phyloP scores from a whole-genome alignment of 2,113 vertebrate genomes.

The Sisor rabdophorus region DNA sequence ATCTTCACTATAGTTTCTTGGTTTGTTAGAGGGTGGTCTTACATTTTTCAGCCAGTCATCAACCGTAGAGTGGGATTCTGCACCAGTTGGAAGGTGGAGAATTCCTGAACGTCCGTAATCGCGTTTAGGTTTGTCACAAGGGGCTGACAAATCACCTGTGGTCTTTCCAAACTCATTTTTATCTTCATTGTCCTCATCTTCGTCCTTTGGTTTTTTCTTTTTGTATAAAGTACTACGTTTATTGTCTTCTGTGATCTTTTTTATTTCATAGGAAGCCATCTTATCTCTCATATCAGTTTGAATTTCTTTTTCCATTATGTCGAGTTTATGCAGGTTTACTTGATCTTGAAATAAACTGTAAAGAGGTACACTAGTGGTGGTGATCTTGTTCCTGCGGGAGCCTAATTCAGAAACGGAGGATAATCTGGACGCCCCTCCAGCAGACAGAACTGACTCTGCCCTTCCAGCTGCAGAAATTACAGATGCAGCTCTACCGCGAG shows the following conservation, averaged over 20 bases:
- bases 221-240: conserved; percentile 91
- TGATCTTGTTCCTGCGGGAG: conserved; percentile 66
- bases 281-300: conserved; percentile 82
- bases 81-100: conserved; percentile 62
- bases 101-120: conserved; percentile 60
- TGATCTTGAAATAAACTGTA: conserved; percentile 90
- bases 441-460: conserved; percentile 67
- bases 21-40: conserved; percentile 66
- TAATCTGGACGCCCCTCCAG: conserved; percentile 39
- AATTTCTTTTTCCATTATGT: conserved; percentile 82
- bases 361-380: conserved; percentile 82
- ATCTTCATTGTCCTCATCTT: conserved; percentile 61
- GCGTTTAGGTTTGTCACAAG: conserved; percentile 48
- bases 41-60: conserved; percentile 81
- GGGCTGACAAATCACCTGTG: conserved; percentile 51
- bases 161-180: conserved; percentile 36
- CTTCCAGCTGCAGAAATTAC: conserved; percentile 63
- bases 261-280: conserved; percentile 81
- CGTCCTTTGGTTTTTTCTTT: conserved; percentile 82
- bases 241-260: conserved; percentile 87
- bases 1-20: conserved; percentile 56
- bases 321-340: conserved; percentile 80
- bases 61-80: conserved; percentile 65
- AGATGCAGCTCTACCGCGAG: conserved; percentile 29
- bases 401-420: conserved; percentile 50